Evolutionary conservation across 1,140 invertebrate genomes (phyloP).

Genomic region (Ostrea edulis): DNA sequence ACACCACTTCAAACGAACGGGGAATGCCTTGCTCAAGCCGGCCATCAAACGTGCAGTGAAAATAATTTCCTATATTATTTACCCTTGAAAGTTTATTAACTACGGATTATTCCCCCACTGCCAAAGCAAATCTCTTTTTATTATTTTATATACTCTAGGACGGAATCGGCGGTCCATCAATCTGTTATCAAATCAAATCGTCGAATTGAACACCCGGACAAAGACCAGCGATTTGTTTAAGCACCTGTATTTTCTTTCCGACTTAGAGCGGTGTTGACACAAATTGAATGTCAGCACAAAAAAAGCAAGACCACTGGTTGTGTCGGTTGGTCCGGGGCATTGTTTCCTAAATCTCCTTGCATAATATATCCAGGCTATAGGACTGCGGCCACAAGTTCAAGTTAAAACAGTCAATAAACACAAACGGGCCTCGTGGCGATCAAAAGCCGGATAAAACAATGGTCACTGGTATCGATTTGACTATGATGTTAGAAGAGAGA

Average conservation of each 20-base stretch:
- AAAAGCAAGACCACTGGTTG: conserved; percentile 7
- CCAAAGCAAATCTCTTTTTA: conserved; percentile 30
- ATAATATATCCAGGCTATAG: conserved; percentile 10
- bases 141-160: conserved; percentile 24
- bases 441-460: not conserved
- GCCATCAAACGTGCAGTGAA: conserved; percentile 5
- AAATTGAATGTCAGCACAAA: conserved; percentile 32
- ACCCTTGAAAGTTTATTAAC: conserved; percentile 33
- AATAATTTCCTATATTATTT: conserved; percentile 26
- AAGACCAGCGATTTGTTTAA: conserved; percentile 7
- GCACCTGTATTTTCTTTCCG: conserved; percentile 30
- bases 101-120: conserved; percentile 17
- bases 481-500: not conserved
- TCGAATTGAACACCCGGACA: conserved; percentile 9
- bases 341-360: conserved; percentile 36
- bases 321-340: not conserved
- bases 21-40: not conserved
- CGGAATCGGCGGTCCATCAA: not conserved
- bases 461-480: not conserved
- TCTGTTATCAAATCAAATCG: conserved; percentile 36
- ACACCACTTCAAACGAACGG: not conserved
- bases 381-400: conserved; percentile 13
- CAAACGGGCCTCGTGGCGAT: not conserved
- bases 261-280: conserved; percentile 35
- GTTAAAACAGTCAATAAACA: conserved; percentile 33